Conservation (phyloP, 2,888 invertebrate genomes). For the Cabera pusaria region DNA sequence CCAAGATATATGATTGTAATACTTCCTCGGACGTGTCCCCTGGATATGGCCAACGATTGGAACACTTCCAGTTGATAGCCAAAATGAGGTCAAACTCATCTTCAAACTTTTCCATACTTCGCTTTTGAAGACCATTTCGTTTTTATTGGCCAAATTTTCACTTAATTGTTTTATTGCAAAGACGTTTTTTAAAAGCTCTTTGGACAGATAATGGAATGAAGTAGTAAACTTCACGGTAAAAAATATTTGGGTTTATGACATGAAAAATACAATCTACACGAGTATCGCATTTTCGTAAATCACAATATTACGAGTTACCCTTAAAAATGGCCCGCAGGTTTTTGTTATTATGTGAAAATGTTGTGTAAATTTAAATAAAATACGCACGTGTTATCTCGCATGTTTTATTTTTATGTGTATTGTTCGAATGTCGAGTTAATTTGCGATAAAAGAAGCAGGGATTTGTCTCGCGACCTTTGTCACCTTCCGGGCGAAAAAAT, state of each 20-base stretch:
- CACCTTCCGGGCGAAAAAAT: constrained; percentile 23
- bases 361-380: constrained; percentile 1
- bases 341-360: constrained; percentile 7
- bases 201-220: constrained; percentile 23
- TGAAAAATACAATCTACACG: constrained; percentile 19
- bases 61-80: constrained; percentile 66
- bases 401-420: neutral
- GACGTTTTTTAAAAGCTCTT: constrained; percentile 12
- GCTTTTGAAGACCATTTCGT: constrained; percentile 26
- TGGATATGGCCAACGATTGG: constrained; percentile 52
- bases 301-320: constrained; percentile 14
- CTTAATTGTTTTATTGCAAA: constrained; percentile 23
- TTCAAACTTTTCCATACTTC: constrained; percentile 41
- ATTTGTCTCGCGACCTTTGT: constrained; percentile 41
- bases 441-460: constrained; percentile 46
- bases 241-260: constrained; percentile 24
- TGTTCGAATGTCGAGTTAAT: constrained; percentile 38
- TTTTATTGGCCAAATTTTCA: constrained; percentile 32
- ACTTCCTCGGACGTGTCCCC: constrained; percentile 44
- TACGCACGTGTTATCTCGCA: constrained; percentile 2
- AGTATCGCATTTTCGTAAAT: constrained; percentile 28
- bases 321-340: constrained; percentile 6
- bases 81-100: constrained; percentile 64
- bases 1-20: constrained; percentile 27
- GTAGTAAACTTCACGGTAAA: constrained; percentile 21